phyloP scores from a whole-genome alignment of 2,888 invertebrate species.

The Actias luna region DNA sequence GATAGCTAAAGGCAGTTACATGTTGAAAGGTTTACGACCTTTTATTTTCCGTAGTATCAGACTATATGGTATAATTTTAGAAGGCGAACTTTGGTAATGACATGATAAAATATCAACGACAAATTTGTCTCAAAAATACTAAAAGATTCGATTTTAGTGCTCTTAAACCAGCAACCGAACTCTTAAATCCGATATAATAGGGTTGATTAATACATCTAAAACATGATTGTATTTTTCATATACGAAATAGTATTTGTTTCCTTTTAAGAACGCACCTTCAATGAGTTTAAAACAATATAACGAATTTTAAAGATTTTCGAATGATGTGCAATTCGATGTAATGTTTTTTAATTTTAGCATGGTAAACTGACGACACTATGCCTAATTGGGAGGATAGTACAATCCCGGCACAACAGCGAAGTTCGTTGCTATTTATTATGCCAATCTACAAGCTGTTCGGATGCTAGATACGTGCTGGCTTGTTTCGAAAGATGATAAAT shows the following conservation, averaged over 20 bases:
- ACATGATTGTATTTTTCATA: not conserved
- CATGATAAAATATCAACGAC: constrained; percentile 43
- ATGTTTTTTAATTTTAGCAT: too few species aligned
- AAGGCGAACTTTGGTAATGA: constrained; percentile 37
- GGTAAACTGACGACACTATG: too few species aligned
- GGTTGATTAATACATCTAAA: constrained; percentile 20
- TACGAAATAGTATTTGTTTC: not conserved
- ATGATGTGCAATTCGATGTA: too few species aligned
- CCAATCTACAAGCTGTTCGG: too few species aligned
- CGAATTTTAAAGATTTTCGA: too few species aligned
- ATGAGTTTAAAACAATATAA: too few species aligned
- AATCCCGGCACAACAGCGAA: too few species aligned
- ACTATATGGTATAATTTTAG: constrained; percentile 34
- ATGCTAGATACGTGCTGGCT: too few species aligned
- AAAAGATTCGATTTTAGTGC: constrained; percentile 38
- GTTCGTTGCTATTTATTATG: too few species aligned
- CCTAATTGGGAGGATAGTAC: too few species aligned
- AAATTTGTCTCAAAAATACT: constrained; percentile 39
- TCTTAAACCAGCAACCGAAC: constrained; percentile 33
- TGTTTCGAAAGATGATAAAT: too few species aligned
- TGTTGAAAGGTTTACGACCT: constrained; percentile 34
- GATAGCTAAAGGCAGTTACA: constrained; percentile 19
- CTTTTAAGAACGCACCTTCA: too few species aligned
- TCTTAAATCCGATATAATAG: not conserved
- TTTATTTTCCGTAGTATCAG: constrained; percentile 40